Conservation (phyloP, 2,113 vertebrate species). For the Clupea harengus region DNA sequence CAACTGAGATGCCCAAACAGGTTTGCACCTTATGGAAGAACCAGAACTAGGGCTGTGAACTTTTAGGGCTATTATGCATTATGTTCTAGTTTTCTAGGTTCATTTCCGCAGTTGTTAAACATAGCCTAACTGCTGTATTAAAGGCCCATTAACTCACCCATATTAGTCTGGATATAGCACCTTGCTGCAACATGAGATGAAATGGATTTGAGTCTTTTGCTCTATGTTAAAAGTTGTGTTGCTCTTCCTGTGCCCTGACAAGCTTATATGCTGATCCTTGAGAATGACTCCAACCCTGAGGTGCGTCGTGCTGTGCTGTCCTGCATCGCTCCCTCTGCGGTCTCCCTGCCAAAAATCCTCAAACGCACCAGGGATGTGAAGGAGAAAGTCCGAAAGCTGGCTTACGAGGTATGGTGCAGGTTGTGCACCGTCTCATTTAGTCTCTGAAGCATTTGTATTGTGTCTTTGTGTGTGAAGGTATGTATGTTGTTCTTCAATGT, state of each 20-base stretch:
- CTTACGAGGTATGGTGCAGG: slow-evolving; percentile 79
- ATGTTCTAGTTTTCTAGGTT: too few relatives aligned
- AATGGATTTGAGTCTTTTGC: not conserved
- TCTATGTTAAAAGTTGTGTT: not conserved
- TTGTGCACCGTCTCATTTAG: not conserved
- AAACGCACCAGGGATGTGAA: slow-evolving; percentile 88
- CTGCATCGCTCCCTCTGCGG: slow-evolving; percentile 84
- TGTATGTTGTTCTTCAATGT: not conserved
- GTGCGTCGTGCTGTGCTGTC: slow-evolving; percentile 91
- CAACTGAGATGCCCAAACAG: not conserved
- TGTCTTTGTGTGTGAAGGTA: not conserved
- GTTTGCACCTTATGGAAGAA: not conserved
- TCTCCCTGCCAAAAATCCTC: slow-evolving; percentile 83
- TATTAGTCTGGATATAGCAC: too few relatives aligned
- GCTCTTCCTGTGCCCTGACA: slow-evolving; percentile 32
- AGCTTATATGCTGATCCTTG: slow-evolving; percentile 85
- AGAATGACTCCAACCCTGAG: slow-evolving; percentile 88
- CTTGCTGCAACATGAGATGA: not conserved
- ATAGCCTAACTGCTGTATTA: not conserved
- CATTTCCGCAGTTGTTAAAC: too few relatives aligned
- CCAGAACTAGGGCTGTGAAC: too few relatives aligned
- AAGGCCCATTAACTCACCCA: not conserved
- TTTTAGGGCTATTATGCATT: too few relatives aligned
- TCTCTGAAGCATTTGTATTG: not conserved
- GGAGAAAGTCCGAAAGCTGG: slow-evolving; percentile 86